Evolutionary conservation across 2,888 invertebrate species (phyloP).

Genomic region (Cerastis leucographa): DNA sequence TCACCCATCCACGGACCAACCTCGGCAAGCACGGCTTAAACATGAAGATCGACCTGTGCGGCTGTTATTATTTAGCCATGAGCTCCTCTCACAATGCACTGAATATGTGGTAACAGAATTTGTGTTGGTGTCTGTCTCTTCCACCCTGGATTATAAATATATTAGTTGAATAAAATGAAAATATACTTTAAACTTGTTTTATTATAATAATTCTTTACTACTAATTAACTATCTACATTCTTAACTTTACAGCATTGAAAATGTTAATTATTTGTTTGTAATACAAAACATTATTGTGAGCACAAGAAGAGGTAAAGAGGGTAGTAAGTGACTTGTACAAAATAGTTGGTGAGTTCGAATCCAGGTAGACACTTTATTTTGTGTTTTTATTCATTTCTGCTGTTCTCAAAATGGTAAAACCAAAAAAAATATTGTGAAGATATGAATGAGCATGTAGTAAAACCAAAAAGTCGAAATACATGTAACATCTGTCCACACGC

Average conservation of each 20-base stretch:
- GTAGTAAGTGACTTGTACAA: no score
- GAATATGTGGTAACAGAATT: no score
- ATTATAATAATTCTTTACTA: slow-evolving; percentile 37
- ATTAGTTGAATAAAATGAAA: slow-evolving; percentile 14
- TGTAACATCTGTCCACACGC: background rate
- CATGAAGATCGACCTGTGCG: no score
- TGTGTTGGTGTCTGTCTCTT: no score
- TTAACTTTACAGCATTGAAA: slow-evolving; percentile 13
- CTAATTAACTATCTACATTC: slow-evolving; percentile 53
- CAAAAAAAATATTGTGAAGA: background rate
- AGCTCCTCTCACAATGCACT: no score
- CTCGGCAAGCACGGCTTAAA: no score
- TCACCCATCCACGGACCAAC: no score
- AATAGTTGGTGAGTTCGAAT: background rate
- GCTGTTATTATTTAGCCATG: no score
- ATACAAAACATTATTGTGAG: background rate
- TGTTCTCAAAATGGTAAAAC: background rate
- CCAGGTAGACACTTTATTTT: background rate
- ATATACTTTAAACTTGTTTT: slow-evolving; percentile 25
- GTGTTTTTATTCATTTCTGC: background rate
- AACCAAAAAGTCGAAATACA: background rate
- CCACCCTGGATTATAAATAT: no score
- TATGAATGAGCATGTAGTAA: background rate
- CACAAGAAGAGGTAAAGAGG: no score
- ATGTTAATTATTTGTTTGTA: slow-evolving; percentile 8